Conservation (phyloP, 2,888 invertebrate genomes). For the Parnassius glacialis region DNA sequence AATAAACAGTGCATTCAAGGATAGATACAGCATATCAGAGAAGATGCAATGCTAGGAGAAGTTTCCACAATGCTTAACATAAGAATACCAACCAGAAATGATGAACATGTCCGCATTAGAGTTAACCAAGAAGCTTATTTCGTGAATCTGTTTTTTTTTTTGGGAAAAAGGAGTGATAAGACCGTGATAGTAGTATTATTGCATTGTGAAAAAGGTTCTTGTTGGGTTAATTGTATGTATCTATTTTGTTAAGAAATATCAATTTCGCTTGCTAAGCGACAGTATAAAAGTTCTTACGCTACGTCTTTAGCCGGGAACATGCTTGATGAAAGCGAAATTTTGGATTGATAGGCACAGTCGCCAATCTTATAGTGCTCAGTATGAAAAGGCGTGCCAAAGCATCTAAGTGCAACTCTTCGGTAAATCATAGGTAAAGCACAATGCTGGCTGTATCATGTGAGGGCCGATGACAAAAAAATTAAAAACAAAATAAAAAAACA, state of each 20-base stretch:
- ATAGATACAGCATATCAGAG: constrained; percentile 5
- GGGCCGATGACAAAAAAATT: constrained; percentile 64
- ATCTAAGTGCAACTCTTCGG: constrained; percentile 72
- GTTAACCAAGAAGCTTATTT: constrained; percentile 80
- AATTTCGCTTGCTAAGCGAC: constrained; percentile 48
- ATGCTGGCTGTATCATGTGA: constrained; percentile 65
- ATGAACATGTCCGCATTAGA: constrained; percentile 75
- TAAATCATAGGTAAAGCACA: constrained; percentile 69
- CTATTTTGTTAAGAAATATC: constrained; percentile 30
- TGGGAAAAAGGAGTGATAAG: constrained; percentile 53
- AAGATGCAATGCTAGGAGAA: constrained; percentile 57
- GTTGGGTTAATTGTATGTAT: constrained; percentile 23
- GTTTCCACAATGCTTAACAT: constrained; percentile 62
- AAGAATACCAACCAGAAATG: constrained; percentile 73
- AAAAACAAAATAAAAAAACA: constrained; percentile 58
- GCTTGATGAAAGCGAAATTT: constrained; percentile 60
- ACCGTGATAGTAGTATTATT: constrained; percentile 46
- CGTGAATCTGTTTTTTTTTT: constrained; percentile 46
- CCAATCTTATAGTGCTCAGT: constrained; percentile 59
- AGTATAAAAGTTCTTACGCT: constrained; percentile 40
- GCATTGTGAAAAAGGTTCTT: constrained; percentile 34
- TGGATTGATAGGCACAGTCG: constrained; percentile 39
- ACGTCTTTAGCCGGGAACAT: constrained; percentile 65
- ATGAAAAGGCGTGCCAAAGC: constrained; percentile 78
- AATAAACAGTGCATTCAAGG: constrained; percentile 59